phyloP scores from a whole-genome alignment of 1,140 invertebrate species.

The Pseudomyrmex cubaensis region DNA sequence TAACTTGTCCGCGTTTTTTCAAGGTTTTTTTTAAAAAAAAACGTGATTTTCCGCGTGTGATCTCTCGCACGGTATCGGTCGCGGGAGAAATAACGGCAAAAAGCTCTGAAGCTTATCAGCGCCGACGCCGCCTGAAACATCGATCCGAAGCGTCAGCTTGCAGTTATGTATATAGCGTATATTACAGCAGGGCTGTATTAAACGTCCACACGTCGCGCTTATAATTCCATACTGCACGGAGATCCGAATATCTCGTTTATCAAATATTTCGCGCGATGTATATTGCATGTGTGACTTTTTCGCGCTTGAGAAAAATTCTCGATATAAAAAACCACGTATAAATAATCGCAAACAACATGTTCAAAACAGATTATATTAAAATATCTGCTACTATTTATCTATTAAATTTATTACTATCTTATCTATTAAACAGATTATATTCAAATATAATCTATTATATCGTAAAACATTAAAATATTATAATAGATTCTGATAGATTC shows the following conservation, averaged over 20 bases:
- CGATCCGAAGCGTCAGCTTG: conserved; percentile 84
- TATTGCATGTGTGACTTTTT: neutral
- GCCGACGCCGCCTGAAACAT: conserved; percentile 79
- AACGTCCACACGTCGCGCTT: conserved; percentile 59
- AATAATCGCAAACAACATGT: too few species aligned
- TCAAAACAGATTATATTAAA: too few species aligned
- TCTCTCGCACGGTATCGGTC: conserved; percentile 24
- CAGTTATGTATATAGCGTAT: conserved; percentile 80
- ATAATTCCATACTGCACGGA: conserved; percentile 18
- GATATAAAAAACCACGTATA: neutral
- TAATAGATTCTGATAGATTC: neutral
- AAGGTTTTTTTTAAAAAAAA: conserved; percentile 3
- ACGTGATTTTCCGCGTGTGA: conserved; percentile 26
- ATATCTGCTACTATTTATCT: too few species aligned
- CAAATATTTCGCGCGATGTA: conserved; percentile 37
- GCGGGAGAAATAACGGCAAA: conserved; percentile 50
- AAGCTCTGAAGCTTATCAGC: conserved; percentile 69
- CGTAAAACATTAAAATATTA: too few species aligned
- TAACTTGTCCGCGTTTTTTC: too few species aligned
- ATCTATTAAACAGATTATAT: too few species aligned
- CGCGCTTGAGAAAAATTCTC: neutral
- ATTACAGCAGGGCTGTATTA: conserved; percentile 69
- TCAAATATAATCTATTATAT: too few species aligned
- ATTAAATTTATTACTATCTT: too few species aligned
- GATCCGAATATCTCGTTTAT: conserved; percentile 27